phyloP scores from a whole-genome alignment of 2,797 vertebrate species.

The Paedocypris micromegethes region DNA sequence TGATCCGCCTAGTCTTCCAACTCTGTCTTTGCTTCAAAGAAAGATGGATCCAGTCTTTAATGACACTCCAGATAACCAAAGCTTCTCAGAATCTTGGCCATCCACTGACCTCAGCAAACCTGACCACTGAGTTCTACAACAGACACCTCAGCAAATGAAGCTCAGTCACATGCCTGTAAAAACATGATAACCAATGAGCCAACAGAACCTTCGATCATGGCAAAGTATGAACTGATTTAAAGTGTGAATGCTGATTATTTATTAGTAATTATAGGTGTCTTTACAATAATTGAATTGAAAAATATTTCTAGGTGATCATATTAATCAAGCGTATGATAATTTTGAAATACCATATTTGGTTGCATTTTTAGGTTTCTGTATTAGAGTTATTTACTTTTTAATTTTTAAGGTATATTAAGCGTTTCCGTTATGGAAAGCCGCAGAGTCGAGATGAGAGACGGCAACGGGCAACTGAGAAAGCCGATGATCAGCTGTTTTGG shows the following conservation, averaged over 20 bases:
- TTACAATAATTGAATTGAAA: too few species aligned
- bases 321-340: too few species aligned
- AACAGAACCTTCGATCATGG: slow-evolving; percentile 60
- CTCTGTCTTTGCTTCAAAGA: slow-evolving; percentile 23
- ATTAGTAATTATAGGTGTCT: too few species aligned
- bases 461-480: slow-evolving; percentile 40
- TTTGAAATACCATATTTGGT: too few species aligned
- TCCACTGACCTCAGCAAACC: too few species aligned
- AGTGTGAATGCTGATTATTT: not conserved
- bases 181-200: slow-evolving; percentile 18
- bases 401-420: slow-evolving; percentile 75
- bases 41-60: slow-evolving; percentile 36
- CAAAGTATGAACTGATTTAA: slow-evolving; percentile 69
- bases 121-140: slow-evolving; percentile 51
- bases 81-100: slow-evolving; percentile 72
- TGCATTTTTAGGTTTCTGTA: too few species aligned
- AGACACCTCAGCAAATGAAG: slow-evolving; percentile 25
- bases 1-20: slow-evolving; percentile 23
- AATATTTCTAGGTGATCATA: too few species aligned
- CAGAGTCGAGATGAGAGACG: slow-evolving; percentile 74
- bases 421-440: slow-evolving; percentile 77
- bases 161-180: slow-evolving; percentile 4
- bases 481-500: slow-evolving; percentile 69
- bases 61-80: slow-evolving; percentile 44
- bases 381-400: too few species aligned